Evolutionary conservation across 2,113 vertebrate genomes (phyloP).

Genomic region (Syrmaticus mikado): DNA sequence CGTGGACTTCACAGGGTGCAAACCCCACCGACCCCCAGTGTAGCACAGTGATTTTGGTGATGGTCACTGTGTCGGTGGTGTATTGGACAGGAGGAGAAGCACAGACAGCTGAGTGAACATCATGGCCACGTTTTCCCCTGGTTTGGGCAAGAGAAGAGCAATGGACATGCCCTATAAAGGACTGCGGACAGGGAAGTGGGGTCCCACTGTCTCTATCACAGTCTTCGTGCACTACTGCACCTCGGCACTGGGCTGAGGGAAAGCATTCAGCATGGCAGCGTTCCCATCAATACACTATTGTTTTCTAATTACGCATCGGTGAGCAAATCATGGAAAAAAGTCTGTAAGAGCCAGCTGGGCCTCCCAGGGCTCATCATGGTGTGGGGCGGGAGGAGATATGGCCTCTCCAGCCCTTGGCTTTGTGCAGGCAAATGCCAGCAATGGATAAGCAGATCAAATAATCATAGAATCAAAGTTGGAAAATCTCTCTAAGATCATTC

Average conservation of each 20-base stretch:
- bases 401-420: background rate
- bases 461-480: too few relatives aligned
- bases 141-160: background rate
- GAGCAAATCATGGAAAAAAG: background rate
- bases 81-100: background rate
- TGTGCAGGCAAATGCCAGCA: background rate
- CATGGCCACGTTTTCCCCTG: background rate
- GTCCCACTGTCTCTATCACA: background rate
- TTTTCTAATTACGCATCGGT: background rate
- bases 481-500: too few relatives aligned
- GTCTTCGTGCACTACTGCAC: background rate
- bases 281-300: background rate
- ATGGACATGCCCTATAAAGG: background rate
- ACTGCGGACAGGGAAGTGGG: background rate
- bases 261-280: background rate
- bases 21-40: background rate
- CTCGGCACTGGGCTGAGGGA: background rate
- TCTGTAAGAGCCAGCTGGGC: background rate
- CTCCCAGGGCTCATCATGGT: background rate
- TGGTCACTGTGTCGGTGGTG: rapidly evolving
- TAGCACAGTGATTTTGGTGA: background rate
- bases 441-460: background rate
- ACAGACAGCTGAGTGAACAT: background rate
- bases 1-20: background rate
- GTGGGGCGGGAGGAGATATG: rapidly evolving